A percentile compares a stretch with the other conserved stretches of the same genome.
phyloP scores from a whole-genome alignment of 2,113 vertebrate species.

The Toxostoma redivivum region DNA sequence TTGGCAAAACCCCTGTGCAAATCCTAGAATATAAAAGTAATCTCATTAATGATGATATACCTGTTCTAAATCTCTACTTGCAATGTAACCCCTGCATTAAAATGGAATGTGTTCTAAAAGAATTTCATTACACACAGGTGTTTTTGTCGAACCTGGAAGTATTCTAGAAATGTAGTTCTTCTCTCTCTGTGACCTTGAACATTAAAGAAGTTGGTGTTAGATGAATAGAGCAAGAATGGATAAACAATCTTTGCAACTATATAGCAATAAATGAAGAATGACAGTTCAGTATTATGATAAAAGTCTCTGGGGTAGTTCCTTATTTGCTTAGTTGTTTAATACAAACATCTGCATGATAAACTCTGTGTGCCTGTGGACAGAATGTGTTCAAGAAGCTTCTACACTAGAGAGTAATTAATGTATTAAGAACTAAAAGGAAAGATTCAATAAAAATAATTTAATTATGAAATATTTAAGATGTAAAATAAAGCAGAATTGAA shows the following conservation, averaged over 20 bases:
- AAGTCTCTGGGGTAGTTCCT: conserved; percentile 31
- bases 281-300: conserved; percentile 39
- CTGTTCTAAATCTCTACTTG: background rate
- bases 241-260: conserved; percentile 55
- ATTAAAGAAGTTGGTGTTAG: conserved; percentile 23
- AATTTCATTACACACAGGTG: background rate
- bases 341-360: conserved; percentile 6
- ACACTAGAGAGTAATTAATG: background rate
- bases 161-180: conserved; percentile 17
- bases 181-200: conserved; percentile 37
- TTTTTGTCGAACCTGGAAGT: background rate
- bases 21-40: background rate
- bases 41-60: background rate
- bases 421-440: conserved; percentile 1
- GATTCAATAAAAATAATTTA: background rate
- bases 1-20: background rate
- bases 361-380: background rate
- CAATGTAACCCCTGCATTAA: background rate
- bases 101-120: background rate
- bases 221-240: conserved; percentile 44
- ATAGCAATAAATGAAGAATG: conserved; percentile 52
- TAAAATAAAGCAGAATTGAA: background rate
- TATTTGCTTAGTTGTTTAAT: conserved; percentile 41
- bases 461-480: background rate
- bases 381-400: conserved; percentile 50